Evolutionary conservation across 2,888 invertebrate species (phyloP), one percentile per base, ranked within the genome.

Genomic region (Drosophila kambysellisi): DNA sequence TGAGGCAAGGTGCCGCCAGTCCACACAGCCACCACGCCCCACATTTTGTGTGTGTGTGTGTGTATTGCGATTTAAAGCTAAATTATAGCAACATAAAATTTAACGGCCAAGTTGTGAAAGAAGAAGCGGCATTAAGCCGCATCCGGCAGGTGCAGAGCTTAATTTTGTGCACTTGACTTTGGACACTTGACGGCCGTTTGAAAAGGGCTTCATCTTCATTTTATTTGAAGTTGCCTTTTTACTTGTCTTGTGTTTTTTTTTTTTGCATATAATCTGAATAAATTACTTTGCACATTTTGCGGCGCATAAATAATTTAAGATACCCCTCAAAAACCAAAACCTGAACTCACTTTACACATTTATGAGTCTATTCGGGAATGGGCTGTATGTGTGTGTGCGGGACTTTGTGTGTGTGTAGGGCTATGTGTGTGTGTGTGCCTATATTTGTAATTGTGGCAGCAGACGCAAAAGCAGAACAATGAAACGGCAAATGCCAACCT

Each of bases 271-370:
- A 56, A 56, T 56, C 88, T 82, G 81, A 88, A 86, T 86, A 86
- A 86, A 89, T 86, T 86, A 88, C 88, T 86, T 89, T 88, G 78
- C 90, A 84, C 85, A 86, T 88, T 86, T 86, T 86, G 85, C 82
- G 90, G 88, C 80, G 74, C 89, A 89, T 89, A 88, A 86, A 86
- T 86, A 77, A 86, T 86, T 88, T 72, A 85, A 87, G 73, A 58
- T 59, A 59, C 32, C 60, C 32, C 53, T 6, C 25, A 25, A 30
- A 33, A 48, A 33, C 33, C 59, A 30, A 48, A 56, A 30, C 15
- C 30, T 30, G 20, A 60, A 54, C 53, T 68, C 50, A 39, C 64
- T 58, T 61, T 56, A 53, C 68, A 74, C 69, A 56, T 69, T 79
- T 65, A 51, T 60, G 64, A 65, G 67, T 68, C 37, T 41, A 54